Evolutionary conservation across 2,888 invertebrate species (phyloP), one percentile per base, ranked within the genome.

Genomic region (Eristalis intricaria): DNA sequence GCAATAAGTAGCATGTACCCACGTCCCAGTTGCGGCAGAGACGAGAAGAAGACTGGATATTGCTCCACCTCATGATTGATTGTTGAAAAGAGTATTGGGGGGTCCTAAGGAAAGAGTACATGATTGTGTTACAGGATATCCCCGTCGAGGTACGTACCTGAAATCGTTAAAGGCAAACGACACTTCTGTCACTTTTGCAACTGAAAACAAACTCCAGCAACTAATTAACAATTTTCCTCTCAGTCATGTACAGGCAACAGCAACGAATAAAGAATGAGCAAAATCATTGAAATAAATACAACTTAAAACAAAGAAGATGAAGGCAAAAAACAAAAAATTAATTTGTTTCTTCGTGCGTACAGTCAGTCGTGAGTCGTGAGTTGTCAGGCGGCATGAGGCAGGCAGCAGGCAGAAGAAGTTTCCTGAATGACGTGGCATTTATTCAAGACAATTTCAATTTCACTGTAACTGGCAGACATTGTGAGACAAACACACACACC

Each of bases 361-460:
- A 40, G 32, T 32, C 69, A 50, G n/a, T 13, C 65, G 15, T 19
- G 11, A 32, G n/a, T 7, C 23, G 26, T n/a, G n/a, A n/a, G n/a
- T n/a, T n/a, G n/a, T n/a, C n/a, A n/a, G n/a, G n/a, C n/a, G n/a
- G n/a, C n/a, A n/a, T n/a, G n/a, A 4, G 26, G 26, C 26, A 26
- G 4, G 32, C 32, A 1, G 32, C 7, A 35, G 10, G 19, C 13
- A 7, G n/a, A 22, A 2, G 40, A 29, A 43, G 15, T n/a, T 32
- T 15, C 4, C 29, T 8, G 64, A 32, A 26, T 66, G 79, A 66
- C 66, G 60, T 68, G 66, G 68, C 80, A 63, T 61, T 71, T 64
- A 73, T 80, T 43, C n/a, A 40, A 74, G 61, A 58, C 60, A 80
- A 60, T 80, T 68, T 71, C 63, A 63, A 74, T 74, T 58, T 56